phyloP scores from a whole-genome alignment of 1,140 invertebrate genomes.

The Diabrotica undecimpunctata region DNA sequence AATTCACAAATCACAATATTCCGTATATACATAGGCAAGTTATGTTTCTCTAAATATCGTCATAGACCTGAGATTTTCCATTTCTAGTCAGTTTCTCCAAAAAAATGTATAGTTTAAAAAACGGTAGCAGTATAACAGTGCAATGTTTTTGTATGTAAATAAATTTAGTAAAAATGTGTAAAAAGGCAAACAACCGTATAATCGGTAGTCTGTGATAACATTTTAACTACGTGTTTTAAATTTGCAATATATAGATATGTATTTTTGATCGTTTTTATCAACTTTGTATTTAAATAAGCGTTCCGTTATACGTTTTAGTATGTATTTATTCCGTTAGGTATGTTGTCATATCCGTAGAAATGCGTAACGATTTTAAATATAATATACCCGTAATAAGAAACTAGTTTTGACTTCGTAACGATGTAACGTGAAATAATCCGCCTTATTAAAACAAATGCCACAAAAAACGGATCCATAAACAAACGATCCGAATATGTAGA shows the following conservation, averaged over 20 bases:
- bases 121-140: conserved; percentile 19
- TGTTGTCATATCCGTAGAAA: no score
- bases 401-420: no score
- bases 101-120: conserved; percentile 14
- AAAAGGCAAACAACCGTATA: conserved; percentile 38
- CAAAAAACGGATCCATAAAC: no score
- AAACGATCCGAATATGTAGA: no score
- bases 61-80: conserved; percentile 4
- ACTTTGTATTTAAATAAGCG: conserved; percentile 1
- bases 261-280: conserved; percentile 15
- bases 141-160: conserved; percentile 31
- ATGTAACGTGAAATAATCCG: no score
- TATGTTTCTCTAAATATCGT: no score
- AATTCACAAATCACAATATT: no score
- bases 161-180: conserved; percentile 34
- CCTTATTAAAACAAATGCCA: no score
- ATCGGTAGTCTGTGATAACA: conserved; percentile 41
- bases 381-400: no score
- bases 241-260: conserved; percentile 3
- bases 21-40: no score
- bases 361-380: no score
- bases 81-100: conserved; percentile 18
- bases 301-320: conserved; percentile 7
- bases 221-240: conserved; percentile 32
- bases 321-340: no score